These are phyloP conservation scores for Cyclophora albipunctata DNA, from an alignment of 2,888 invertebrate genomes.

Conservation along the genomic window DNA sequence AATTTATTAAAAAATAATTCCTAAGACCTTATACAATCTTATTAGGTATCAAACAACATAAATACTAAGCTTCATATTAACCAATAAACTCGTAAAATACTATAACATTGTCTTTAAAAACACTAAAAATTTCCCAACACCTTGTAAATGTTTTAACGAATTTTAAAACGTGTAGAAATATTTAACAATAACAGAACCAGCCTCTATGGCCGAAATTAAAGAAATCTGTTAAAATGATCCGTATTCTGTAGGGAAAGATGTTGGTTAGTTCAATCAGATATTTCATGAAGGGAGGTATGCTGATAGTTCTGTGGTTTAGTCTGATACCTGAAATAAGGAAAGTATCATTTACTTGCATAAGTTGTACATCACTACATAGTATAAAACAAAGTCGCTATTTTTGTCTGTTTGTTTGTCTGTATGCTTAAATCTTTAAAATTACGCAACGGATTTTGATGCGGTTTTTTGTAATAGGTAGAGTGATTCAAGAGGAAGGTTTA, in stretches of 20 bases:
- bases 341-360: background rate
- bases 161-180: background rate
- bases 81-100: background rate
- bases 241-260: slow-evolving; percentile 60
- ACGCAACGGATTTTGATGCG: too few relatives aligned
- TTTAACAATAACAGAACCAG: slow-evolving; percentile 68
- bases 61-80: slow-evolving; percentile 6
- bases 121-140: slow-evolving; percentile 8
- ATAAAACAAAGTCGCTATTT: too few relatives aligned
- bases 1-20: slow-evolving; percentile 3
- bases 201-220: slow-evolving; percentile 61
- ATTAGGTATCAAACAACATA: slow-evolving; percentile 7
- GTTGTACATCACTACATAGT: too few relatives aligned
- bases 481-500: too few relatives aligned
- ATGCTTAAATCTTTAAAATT: too few relatives aligned
- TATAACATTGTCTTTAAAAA: slow-evolving; percentile 5
- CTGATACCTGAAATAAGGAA: slow-evolving; percentile 47
- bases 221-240: slow-evolving; percentile 61
- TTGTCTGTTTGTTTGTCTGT: too few relatives aligned
- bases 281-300: slow-evolving; percentile 60
- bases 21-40: slow-evolving; percentile 16
- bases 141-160: background rate
- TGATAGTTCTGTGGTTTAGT: slow-evolving; percentile 52
- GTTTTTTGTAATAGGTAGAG: too few relatives aligned
- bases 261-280: slow-evolving; percentile 48